Base-by-base conservation (phyloP, 2,113 vertebrate genomes). In the Oreotrochilus melanogaster region DNA sequence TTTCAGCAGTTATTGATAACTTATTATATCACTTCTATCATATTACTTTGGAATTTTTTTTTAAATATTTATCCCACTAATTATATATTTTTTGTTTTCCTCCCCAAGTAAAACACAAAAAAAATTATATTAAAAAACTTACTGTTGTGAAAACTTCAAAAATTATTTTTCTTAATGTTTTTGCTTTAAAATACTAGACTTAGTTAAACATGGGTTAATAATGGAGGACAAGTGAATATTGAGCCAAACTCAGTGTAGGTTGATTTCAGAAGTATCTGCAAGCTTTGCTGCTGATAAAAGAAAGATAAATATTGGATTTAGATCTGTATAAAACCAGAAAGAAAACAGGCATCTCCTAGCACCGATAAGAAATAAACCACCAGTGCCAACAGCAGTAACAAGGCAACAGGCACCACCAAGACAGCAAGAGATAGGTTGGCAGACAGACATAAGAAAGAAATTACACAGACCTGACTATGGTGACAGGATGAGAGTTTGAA, bases 391-490 rank as follows among this genome's bases (percentile, higher is more conserved):
- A 90, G 72, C 75, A 92, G 79, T 56, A 93, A 88, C 33, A 92
- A 90, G 93, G 90, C 86, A 88, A 93, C 95, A 96, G 92, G 95
- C 95, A 96, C 95, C 86, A 94, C 92, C 93, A 97, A 96, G 92
- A 95, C 95, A 92, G 67, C 72, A 69, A 48, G 72, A 97, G 92
- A 97, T 90, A 94, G 86, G 82, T 39, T 96, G 93, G 92, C 72
- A 90, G 93, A 47, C 88, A 92, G 72, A 92, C 85, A 75, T 35
- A 83, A 90, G 89, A 88, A 66, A 72, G 92, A 97, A 94, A 97
- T 81, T 90, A 18, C 35, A 78, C 96, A 95, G 93, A 88, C 53
- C 56, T 83, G 31, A 37, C 78, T 56, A 10, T 0, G 2, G 67
- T 84, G 92, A 92, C 88, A 86, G 82, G 48, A 80, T 0, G 0